Conservation (phyloP, 2,888 invertebrate genomes). For the Conchocele bisecta region DNA sequence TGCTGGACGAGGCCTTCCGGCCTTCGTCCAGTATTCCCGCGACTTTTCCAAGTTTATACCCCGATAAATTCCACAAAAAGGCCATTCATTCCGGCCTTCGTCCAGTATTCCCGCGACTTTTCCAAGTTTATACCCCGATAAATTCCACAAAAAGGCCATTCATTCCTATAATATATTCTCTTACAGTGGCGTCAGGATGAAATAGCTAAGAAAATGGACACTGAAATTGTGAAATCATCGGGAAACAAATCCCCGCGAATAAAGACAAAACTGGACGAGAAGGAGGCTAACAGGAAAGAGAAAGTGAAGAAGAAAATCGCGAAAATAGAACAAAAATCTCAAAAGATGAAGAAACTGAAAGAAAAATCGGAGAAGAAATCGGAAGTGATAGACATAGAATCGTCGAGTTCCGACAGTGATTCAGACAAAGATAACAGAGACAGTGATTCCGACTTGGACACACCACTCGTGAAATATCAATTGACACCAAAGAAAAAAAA, state of each 20-base stretch:
- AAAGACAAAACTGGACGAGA: constrained; percentile 63
- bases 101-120: too few species aligned
- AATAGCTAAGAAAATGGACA: constrained; percentile 49
- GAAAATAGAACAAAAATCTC: constrained; percentile 48
- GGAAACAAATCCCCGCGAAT: constrained; percentile 48
- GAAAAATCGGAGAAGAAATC: constrained; percentile 24
- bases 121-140: too few species aligned
- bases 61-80: too few species aligned
- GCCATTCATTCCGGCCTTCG: too few species aligned
- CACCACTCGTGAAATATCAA: constrained; percentile 66
- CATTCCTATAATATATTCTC: too few species aligned
- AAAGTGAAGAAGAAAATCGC: constrained; percentile 49
- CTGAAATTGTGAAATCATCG: constrained; percentile 42
- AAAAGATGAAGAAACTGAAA: constrained; percentile 39
- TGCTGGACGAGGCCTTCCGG: too few species aligned
- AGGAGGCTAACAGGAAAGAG: constrained; percentile 59
- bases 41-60: too few species aligned
- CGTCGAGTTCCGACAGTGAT: constrained; percentile 23
- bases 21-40: too few species aligned
- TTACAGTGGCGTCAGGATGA: constrained; percentile 56
- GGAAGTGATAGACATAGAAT: background rate
- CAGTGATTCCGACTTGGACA: constrained; percentile 61
- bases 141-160: too few species aligned
- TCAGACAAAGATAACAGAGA: constrained; percentile 17
- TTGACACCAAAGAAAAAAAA: constrained; percentile 64